A percentile compares a stretch with the other conserved stretches of the same genome.
Conservation (phyloP, 2,797 vertebrate genomes). For the Momotus momota region DNA sequence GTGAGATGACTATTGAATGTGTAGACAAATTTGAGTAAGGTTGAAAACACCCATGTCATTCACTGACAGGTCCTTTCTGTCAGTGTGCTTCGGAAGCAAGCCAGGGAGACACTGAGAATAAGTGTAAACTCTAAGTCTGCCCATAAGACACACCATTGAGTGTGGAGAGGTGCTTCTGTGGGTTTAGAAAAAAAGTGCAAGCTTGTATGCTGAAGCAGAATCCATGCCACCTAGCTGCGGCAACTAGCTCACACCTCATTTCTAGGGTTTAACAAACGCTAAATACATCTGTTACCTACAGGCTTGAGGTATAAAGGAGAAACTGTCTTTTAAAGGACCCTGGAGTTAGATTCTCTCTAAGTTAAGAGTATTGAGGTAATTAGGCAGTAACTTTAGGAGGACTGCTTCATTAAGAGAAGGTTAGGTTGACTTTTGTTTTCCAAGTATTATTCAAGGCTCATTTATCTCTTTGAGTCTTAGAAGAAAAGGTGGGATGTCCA, state of each 20-base stretch:
- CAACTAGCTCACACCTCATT: neutral
- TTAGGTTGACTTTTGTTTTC: neutral
- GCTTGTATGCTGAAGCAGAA: neutral
- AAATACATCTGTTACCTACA: neutral
- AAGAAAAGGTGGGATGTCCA: neutral
- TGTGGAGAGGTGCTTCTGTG: accelerated
- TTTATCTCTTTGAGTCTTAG: neutral
- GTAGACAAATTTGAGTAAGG: neutral
- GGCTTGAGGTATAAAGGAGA: neutral
- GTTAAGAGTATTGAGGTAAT: neutral
- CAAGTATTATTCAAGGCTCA: neutral
- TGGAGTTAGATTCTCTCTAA: neutral
- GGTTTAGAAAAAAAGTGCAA: neutral
- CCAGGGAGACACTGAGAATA: neutral
- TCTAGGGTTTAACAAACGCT: neutral
- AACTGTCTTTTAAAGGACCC: neutral
- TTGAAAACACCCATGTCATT: neutral
- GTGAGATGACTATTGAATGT: accelerated
- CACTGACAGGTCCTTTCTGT: neutral
- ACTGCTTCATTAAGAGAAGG: neutral
- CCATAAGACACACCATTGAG: neutral
- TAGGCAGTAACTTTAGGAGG: neutral
- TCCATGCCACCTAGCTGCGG: neutral
- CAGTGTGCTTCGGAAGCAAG: neutral
- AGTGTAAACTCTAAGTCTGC: neutral